A percentile compares a stretch with the other conserved stretches of the same genome.
phyloP scores from a whole-genome alignment of 1,140 invertebrate genomes.

The Colletes latitarsis region DNA sequence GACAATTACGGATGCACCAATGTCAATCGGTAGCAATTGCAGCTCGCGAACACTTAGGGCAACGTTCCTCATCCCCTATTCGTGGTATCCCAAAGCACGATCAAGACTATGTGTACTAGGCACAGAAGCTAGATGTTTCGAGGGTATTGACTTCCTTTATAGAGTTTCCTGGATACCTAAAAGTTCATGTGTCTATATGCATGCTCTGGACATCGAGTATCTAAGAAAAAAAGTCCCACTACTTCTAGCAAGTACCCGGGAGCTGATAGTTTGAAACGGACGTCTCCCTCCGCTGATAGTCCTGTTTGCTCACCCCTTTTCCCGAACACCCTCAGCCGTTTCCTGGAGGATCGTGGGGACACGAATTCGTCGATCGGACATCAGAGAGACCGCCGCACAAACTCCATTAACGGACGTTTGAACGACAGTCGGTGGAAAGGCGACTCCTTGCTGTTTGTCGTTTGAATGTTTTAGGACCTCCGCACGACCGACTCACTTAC shows the following conservation, averaged over 20 bases:
- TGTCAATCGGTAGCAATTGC: no score
- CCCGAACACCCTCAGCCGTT: slow-evolving; percentile 5
- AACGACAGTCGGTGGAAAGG: slow-evolving; percentile 55
- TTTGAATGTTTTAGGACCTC: slow-evolving; percentile 80
- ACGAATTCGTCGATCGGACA: slow-evolving; percentile 68
- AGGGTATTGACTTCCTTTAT: no score
- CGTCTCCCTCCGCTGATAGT: background rate
- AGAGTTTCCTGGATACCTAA: no score
- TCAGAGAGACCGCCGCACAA: slow-evolving; percentile 81
- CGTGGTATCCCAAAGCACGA: no score
- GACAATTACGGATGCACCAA: no score
- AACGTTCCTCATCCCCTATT: no score
- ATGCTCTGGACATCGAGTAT: no score
- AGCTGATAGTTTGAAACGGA: background rate
- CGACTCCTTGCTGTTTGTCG: slow-evolving; percentile 77
- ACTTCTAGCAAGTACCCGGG: slow-evolving; percentile 2
- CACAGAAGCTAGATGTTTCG: no score
- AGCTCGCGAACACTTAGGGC: no score
- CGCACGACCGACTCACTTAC: slow-evolving; percentile 79
- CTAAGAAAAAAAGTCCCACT: no score
- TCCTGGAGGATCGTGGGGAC: slow-evolving; percentile 23
- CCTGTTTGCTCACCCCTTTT: slow-evolving; percentile 19
- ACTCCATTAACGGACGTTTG: slow-evolving; percentile 79
- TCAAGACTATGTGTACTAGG: no score
- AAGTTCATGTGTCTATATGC: no score